Percentiles rank a stretch among this genome's conserved stretches.
These are phyloP conservation scores for Sericinus montela DNA, from an alignment of 2,888 invertebrate species.

Conservation along the genomic window DNA sequence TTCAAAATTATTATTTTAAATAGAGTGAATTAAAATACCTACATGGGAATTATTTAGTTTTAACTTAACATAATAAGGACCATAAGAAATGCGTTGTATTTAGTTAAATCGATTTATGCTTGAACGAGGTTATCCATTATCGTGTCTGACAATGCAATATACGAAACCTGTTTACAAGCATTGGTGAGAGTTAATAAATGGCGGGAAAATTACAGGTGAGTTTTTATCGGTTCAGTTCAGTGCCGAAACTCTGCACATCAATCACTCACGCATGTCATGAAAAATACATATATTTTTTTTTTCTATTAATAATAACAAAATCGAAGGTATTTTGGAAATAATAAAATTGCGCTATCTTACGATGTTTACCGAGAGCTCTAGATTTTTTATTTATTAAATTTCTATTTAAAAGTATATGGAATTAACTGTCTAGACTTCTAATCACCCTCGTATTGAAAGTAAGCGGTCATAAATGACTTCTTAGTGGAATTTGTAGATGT, in stretches of 20 bases:
- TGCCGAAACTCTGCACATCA: slow-evolving; percentile 34
- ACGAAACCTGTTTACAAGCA: slow-evolving; percentile 28
- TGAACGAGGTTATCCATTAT: slow-evolving; percentile 14
- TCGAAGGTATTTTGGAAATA: too few relatives aligned
- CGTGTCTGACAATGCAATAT: slow-evolving; percentile 18
- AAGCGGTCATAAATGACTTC: too few relatives aligned
- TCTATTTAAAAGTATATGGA: too few relatives aligned
- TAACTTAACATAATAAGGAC: not conserved
- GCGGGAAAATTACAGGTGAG: slow-evolving; percentile 40
- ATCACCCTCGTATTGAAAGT: too few relatives aligned
- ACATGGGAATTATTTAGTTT: not conserved
- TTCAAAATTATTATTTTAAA: too few relatives aligned
- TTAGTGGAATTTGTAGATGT: too few relatives aligned
- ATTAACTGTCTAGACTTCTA: too few relatives aligned
- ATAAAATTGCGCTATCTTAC: too few relatives aligned
- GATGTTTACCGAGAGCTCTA: too few relatives aligned
- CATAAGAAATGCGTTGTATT: not conserved
- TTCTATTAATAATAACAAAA: not conserved
- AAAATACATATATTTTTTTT: slow-evolving; percentile 32
- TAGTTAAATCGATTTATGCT: slow-evolving; percentile 8
- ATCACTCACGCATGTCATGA: slow-evolving; percentile 44
- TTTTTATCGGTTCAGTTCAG: slow-evolving; percentile 37
- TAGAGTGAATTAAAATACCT: too few relatives aligned
- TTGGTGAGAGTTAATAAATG: slow-evolving; percentile 34
- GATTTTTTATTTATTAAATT: too few relatives aligned